Evolutionary conservation across 92 coral and sea anemone genomes (phyloP), one percentile per base, ranked within the genome.

Genomic region (Phenganax subtilis): DNA sequence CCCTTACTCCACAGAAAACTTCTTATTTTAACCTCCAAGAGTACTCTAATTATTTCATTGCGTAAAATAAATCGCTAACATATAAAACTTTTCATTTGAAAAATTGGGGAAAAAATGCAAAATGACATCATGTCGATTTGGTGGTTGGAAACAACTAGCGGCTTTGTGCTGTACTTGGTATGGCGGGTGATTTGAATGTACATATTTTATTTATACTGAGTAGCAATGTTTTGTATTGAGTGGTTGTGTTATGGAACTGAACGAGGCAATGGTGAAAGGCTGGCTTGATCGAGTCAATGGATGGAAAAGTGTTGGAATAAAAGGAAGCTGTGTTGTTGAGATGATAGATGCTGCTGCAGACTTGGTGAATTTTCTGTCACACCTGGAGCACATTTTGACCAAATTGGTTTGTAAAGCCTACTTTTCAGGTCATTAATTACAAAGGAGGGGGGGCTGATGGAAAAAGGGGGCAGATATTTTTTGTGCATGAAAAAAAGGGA

Each of bases 181-280:
- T 76, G 56, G 29, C 76, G 76, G 55, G 57, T 10, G 56, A 17
- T n/a, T 44, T 14, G 10, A 65, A 28, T 65, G 31, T 30, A 25
- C 52, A 69, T 51, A 20, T 20, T 20, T 20, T 20, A 20, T 17
- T 29, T 0, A 8, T 69, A 17, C 27, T 69, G 31, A 12, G 55
- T 54, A 76, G 37, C 51, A 37, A 68, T 10, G 10, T 10, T 68
- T 56, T 67, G 12, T 8, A 53, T 67, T 71, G 25, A 51, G 65
- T 27, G 25, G 14, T 9, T 7, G 30, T 31, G 8, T 73, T 12
- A 90, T 82, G 86, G 88, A 86, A 77, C 60, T 93, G 55, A 72
- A 81, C n/a, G 99, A 96, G 79, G 81, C 60, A 17, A 86, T 86
- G 25, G 87, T 92, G 60, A 86, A 86, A 54, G 84, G 75, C 20